Base-by-base conservation (phyloP, 2,797 vertebrate species). In the Crenichthys baileyi region DNA sequence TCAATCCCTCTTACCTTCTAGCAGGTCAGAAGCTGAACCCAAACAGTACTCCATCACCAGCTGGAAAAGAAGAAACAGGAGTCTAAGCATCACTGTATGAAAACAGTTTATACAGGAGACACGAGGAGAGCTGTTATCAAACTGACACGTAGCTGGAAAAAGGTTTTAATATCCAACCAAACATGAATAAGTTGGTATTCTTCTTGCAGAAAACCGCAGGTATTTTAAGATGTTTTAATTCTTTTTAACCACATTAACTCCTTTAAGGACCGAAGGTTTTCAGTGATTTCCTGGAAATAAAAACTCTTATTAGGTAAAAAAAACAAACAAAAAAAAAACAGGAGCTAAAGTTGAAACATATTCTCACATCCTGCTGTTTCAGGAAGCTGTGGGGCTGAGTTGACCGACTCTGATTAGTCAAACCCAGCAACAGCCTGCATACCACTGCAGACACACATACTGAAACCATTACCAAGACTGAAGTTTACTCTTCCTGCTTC, bases 31-130 rank as follows among this genome's bases (percentile, higher is more conserved):
- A 81, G 97, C 97, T 46, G 97, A 98, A 88, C 97, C 97, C 93
- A 98, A 89, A 93, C 97, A 98, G 91, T 98, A 98, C 93, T 98
- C 97, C 97, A 98, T 98, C 94, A 98, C 97, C 94, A 98, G 94
- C 97, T 98, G 74, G 70, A 60, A 80, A 58, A 82, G 39, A 84
- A 11, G 15, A 78, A 39, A 77, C 29, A 60, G 61, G 73, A 68
- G 36, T 36, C 36, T 36, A 36, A 36, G 36, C 18, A 7, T 7
- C 31, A n/a, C 5, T 58, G 26, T 31, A 16, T 18, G 5, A 26
- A 61, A 31, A 31, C 31, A 51, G 2, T 46, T 46, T 46, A 46
- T 46, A 5, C 7, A 46, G 44, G 44, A 46, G 44, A 46, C 3
- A 51, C 1, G 3, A 15, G 50, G 50, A 51, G 50, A 56, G 55